A percentile compares a stretch with the other conserved stretches of the same genome.
Conservation (phyloP, 1,140 invertebrate genomes). For the Drosophila tsacasi region DNA sequence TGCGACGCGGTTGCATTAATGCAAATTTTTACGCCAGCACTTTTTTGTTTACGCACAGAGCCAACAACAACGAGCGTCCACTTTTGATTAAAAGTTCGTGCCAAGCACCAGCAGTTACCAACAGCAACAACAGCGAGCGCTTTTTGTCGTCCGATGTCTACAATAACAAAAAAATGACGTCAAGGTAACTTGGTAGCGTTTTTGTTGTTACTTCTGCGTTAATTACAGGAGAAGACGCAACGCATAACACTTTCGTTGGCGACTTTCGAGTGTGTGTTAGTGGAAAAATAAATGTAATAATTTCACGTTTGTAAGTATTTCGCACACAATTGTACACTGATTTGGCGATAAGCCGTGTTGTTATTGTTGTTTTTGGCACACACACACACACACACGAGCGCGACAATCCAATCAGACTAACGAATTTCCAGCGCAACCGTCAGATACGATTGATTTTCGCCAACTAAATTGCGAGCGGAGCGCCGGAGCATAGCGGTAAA, state of each 20-base stretch:
- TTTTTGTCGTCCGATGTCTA: slow-evolving; percentile 61
- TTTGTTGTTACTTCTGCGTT: slow-evolving; percentile 39
- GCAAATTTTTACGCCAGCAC: slow-evolving; percentile 69
- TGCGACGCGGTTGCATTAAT: slow-evolving; percentile 64
- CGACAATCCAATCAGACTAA: slow-evolving; percentile 59
- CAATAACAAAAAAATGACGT: slow-evolving; percentile 67
- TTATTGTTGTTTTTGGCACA: slow-evolving; percentile 57
- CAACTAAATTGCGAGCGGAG: slow-evolving; percentile 65
- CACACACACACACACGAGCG: slow-evolving; percentile 9
- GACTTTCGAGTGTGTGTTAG: slow-evolving; percentile 36
- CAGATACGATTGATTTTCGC: slow-evolving; percentile 77
- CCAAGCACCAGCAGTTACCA: slow-evolving; percentile 76
- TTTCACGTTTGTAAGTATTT: slow-evolving; percentile 56
- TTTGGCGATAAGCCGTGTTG: slow-evolving; percentile 72
- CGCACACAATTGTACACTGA: slow-evolving; percentile 55
- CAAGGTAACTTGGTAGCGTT: slow-evolving; percentile 70
- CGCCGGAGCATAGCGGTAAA: slow-evolving; percentile 41
- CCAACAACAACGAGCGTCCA: slow-evolving; percentile 34
- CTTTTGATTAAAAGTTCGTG: slow-evolving; percentile 73
- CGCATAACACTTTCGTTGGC: slow-evolving; percentile 71
- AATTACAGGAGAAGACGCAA: slow-evolving; percentile 67
- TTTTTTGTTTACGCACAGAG: slow-evolving; percentile 65
- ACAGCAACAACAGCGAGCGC: slow-evolving; percentile 43
- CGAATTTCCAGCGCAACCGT: slow-evolving; percentile 37
- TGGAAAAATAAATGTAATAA: slow-evolving; percentile 54